Percentiles rank a stretch among this genome's conserved stretches.
phyloP scores from a whole-genome alignment of 2,797 vertebrate species.

The Naso thynnoides region DNA sequence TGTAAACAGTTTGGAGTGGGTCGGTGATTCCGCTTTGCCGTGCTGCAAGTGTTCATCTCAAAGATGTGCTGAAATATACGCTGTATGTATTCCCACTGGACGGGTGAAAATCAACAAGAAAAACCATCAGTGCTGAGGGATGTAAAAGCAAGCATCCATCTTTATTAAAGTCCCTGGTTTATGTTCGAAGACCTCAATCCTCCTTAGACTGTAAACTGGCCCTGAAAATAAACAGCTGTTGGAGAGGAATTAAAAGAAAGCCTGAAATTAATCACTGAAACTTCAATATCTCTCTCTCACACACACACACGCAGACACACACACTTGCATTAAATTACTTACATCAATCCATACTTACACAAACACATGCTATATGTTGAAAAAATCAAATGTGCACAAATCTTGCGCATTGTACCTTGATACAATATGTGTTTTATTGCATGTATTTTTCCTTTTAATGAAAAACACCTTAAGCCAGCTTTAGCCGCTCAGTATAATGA shows the following conservation, averaged over 20 bases:
- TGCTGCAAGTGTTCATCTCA: constrained; percentile 65
- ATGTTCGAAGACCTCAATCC: constrained; percentile 60
- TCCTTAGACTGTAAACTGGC: constrained; percentile 60
- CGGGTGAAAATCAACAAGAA: constrained; percentile 67
- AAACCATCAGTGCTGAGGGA: constrained; percentile 72
- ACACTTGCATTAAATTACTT: not conserved
- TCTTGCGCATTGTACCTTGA: not conserved
- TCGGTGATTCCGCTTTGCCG: constrained; percentile 54
- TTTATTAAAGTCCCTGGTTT: constrained; percentile 74
- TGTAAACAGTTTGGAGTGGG: constrained; percentile 78
- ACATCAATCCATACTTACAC: not conserved
- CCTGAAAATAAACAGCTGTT: constrained; percentile 78
- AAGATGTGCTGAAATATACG: constrained; percentile 76
- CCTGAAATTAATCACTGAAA: constrained; percentile 55
- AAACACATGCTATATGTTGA: not conserved
- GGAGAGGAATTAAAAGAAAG: constrained; percentile 38
- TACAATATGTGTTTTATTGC: not conserved
- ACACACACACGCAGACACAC: not conserved
- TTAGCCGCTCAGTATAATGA: not conserved
- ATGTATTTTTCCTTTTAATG: not conserved
- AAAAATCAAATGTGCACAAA: not conserved
- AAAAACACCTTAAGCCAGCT: not conserved
- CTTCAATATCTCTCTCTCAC: constrained; percentile 16
- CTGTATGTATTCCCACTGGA: constrained; percentile 54
- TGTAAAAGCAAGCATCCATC: constrained; percentile 77